Percentiles rank a stretch among this genome's conserved stretches.
These are phyloP conservation scores for Caranx melampygus DNA, from an alignment of 2,113 vertebrate genomes.

Conservation along the genomic window DNA sequence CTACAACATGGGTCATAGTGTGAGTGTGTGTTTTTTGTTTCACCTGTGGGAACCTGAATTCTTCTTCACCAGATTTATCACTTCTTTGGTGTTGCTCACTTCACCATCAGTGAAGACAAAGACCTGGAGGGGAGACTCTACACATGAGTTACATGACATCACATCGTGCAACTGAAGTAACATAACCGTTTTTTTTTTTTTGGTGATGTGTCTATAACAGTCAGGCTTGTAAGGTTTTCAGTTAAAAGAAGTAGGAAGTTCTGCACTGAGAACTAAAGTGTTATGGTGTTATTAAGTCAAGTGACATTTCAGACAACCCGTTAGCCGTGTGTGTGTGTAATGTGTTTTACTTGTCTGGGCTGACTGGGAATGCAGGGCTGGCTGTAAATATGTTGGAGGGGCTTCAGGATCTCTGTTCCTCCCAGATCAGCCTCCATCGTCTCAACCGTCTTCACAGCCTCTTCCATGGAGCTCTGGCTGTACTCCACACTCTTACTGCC, in stretches of 20 bases:
- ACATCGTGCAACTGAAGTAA: not conserved
- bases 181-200: too few species aligned
- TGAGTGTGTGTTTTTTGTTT: not conserved
- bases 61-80: slow-evolving; percentile 82
- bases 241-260: too few species aligned
- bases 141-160: not conserved
- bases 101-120: slow-evolving; percentile 93
- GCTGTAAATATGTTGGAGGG: slow-evolving; percentile 83
- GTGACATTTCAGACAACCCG: too few species aligned
- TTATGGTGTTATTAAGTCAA: too few species aligned
- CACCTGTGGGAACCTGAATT: slow-evolving; percentile 85
- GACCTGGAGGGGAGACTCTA: slow-evolving; percentile 74
- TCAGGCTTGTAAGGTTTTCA: too few species aligned
- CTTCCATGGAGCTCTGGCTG: slow-evolving; percentile 82
- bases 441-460: slow-evolving; percentile 80
- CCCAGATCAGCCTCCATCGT: slow-evolving; percentile 79
- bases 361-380: slow-evolving; percentile 75
- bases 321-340: not conserved
- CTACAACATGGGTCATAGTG: not conserved
- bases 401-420: slow-evolving; percentile 86
- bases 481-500: slow-evolving; percentile 87
- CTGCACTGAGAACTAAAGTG: too few species aligned
- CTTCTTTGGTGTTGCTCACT: slow-evolving; percentile 83
- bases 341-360: slow-evolving; percentile 82
- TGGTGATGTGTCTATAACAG: not conserved